Base-by-base conservation (phyloP, 2,888 invertebrate species). In the Lissocephala sabroskyi region DNA sequence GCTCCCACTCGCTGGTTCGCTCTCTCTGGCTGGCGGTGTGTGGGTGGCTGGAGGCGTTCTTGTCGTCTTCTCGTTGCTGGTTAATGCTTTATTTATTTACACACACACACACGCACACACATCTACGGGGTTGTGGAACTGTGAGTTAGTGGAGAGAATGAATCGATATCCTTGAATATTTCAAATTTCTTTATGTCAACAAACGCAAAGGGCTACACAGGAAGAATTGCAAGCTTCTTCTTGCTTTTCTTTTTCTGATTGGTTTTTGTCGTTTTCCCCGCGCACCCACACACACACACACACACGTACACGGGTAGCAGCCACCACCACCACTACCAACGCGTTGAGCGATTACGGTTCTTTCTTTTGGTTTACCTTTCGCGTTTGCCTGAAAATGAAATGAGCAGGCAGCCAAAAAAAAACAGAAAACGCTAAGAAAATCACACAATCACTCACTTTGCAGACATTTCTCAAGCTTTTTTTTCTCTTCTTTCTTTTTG, bases 321-420 rank as follows among this genome's bases (percentile, higher is more conserved):
- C 37, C 3, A 18, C 11, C 19, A 19, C 37, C 37, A 18, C 37
- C 37, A 19, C 37, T 30, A 30, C 30, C 16, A 16, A 41, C 10
- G 9, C 36, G 11, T 45, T 26, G 29, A 9, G 52, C 61, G 51
- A 60, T 71, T 75, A 78, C 73, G 60, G 62, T 75, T 75, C 62
- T 65, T 70, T 77, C 61, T 58, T 52, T 65, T 68, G 59, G 50
- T 46, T 63, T 61, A 57, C 59, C 59, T 63, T 71, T 62, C 73
- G 58, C 56, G 59, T 51, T 18, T 18, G 52, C 43, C 49, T 54
- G 43, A 61, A 60, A 60, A 59, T 52, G 37, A 59, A 62, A 52
- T 64, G 52, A 59, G 56, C 62, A 62, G 66, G 52, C 39, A 51
- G 46, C 40, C 41, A 40, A 46, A 47, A 58, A 56, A 39, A 46